phyloP scores from a whole-genome alignment of 2,113 vertebrate species.

The Pachycephala philippinensis region DNA sequence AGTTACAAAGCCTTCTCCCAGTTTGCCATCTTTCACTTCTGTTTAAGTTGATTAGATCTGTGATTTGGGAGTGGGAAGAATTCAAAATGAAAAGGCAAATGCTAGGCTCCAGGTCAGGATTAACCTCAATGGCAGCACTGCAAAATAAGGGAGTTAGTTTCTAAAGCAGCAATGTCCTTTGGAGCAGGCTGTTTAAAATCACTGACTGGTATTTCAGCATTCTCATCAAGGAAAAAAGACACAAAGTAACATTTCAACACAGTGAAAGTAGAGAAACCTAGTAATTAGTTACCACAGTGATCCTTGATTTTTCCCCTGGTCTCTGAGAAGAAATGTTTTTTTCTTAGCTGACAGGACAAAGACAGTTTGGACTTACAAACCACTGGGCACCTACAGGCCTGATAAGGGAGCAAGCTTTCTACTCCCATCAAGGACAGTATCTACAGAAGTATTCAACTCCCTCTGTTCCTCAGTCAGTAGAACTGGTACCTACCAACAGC shows the following conservation, averaged over 20 bases:
- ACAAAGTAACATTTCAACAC: background rate
- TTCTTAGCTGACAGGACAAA: background rate
- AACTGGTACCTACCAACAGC: background rate
- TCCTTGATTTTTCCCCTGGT: background rate
- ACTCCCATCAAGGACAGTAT: background rate
- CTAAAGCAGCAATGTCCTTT: background rate
- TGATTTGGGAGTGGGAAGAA: background rate
- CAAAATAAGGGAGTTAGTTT: background rate
- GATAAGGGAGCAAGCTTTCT: background rate
- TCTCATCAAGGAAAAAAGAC: background rate
- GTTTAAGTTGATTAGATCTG: conserved; percentile 2
- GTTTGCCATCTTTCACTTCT: background rate
- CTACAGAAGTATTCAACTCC: background rate
- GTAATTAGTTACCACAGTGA: background rate
- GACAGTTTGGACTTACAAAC: background rate
- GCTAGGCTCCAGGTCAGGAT: background rate
- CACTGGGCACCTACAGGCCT: background rate
- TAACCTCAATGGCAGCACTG: background rate
- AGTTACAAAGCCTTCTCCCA: background rate
- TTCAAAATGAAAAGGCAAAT: background rate
- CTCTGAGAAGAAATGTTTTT: background rate
- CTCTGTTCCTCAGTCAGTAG: background rate
- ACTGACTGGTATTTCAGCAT: background rate
- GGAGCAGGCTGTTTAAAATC: background rate
- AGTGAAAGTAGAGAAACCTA: background rate